A percentile compares a stretch with the other conserved stretches of the same genome.
Conservation (phyloP, 2,113 vertebrate genomes). For the Hipposideros armiger region DNA sequence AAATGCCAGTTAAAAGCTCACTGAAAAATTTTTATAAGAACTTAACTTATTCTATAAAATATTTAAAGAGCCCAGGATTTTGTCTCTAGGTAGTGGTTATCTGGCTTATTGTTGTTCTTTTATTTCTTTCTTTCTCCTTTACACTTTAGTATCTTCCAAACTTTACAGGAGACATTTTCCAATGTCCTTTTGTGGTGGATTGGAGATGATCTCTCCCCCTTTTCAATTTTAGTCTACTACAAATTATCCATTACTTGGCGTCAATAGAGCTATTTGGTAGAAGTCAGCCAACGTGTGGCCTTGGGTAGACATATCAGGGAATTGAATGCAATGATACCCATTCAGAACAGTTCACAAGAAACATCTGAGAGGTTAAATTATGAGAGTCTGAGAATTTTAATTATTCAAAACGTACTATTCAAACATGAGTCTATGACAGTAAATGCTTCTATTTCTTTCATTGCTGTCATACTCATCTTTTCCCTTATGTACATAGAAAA, state of each 20-base stretch:
- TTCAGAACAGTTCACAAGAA: neutral
- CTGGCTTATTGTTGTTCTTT: neutral
- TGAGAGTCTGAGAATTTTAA: neutral
- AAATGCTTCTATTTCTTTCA: neutral
- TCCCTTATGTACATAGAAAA: neutral
- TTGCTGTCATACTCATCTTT: neutral
- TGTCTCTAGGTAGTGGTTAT: neutral
- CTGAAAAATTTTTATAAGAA: neutral
- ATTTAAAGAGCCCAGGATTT: neutral
- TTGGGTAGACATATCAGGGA: neutral
- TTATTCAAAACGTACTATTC: neutral
- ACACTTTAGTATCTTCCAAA: neutral
- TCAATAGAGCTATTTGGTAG: neutral
- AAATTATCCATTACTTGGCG: neutral
- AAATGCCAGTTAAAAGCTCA: neutral
- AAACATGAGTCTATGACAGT: neutral
- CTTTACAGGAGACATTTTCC: neutral
- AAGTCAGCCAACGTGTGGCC: neutral
- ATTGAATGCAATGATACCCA: neutral
- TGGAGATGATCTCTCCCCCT: neutral
- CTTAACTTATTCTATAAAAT: slow-evolving; percentile 21
- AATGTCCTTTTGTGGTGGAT: neutral
- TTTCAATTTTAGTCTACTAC: neutral
- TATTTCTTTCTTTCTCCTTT: slow-evolving; percentile 18
- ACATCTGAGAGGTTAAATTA: neutral